These are phyloP conservation scores for Microplitis deprimator DNA, from an alignment of 2,888 invertebrate genomes.

Conservation along the genomic window DNA sequence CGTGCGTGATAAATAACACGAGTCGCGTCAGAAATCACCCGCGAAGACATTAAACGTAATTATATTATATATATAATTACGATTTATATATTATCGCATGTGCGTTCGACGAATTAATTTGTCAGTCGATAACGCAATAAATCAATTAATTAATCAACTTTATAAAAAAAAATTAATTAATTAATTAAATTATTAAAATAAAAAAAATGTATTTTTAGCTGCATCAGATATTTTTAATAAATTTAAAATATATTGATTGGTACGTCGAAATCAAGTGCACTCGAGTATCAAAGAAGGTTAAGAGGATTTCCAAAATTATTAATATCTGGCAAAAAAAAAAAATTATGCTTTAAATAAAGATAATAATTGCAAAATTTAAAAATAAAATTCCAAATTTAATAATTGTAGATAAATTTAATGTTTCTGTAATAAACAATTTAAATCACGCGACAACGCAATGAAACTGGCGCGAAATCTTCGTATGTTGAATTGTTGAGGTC, in stretches of 20 bases:
- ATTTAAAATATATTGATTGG: not conserved
- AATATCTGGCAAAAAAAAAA: not conserved
- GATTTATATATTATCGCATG: not conserved
- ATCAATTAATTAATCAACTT: too few species aligned
- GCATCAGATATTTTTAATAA: too few species aligned
- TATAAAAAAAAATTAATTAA: too few species aligned
- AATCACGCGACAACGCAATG: not conserved
- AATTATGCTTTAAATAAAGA: not conserved
- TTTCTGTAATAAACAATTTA: not conserved
- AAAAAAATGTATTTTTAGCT: too few species aligned
- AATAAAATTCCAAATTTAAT: not conserved
- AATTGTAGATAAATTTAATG: not conserved
- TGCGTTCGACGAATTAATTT: not conserved
- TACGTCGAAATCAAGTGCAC: not conserved
- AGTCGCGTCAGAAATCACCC: slow-evolving; percentile 20
- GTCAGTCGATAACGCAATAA: too few species aligned
- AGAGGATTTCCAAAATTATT: not conserved
- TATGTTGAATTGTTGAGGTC: not conserved
- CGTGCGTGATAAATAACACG: slow-evolving; percentile 2
- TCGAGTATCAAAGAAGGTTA: not conserved
- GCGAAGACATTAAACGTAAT: slow-evolving; percentile 15
- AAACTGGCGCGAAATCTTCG: not conserved
- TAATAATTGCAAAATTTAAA: not conserved
- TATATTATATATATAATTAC: not conserved
- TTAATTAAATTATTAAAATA: too few species aligned